Evolutionary conservation across 2,797 vertebrate genomes (phyloP).

Genomic region (Hapalemur alaotrensis): DNA sequence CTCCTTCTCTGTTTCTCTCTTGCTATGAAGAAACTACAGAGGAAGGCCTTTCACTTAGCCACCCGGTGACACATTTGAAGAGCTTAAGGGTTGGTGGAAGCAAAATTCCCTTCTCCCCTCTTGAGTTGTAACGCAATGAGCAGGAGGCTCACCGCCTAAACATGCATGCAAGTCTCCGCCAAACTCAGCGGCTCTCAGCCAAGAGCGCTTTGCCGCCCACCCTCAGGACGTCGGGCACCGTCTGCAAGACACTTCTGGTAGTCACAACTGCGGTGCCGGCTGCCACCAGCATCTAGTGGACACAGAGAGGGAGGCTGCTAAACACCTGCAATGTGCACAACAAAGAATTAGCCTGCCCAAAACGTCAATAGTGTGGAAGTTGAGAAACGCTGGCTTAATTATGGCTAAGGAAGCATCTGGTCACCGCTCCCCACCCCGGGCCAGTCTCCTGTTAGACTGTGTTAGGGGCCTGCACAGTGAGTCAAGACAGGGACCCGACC

Average conservation of each 20-base stretch:
- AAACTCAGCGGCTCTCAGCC: neutral
- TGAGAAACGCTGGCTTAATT: neutral
- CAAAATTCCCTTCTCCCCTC: neutral
- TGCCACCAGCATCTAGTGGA: neutral
- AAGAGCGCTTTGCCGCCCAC: neutral
- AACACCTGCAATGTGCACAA: neutral
- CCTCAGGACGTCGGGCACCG: neutral
- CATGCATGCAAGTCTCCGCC: neutral
- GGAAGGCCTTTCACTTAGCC: neutral
- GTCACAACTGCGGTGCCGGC: neutral
- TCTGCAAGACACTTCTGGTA: neutral
- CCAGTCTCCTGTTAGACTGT: neutral
- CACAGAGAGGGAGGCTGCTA: neutral
- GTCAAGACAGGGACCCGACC: rapidly evolving
- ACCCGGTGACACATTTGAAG: neutral
- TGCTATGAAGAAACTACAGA: neutral
- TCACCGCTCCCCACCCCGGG: neutral
- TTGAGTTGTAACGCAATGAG: neutral
- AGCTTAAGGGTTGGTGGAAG: neutral
- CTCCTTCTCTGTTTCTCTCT: neutral
- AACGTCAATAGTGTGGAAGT: neutral
- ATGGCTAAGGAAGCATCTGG: neutral
- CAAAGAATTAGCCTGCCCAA: neutral
- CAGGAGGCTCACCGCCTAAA: too few relatives aligned
- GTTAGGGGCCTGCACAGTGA: neutral